Base-by-base conservation (phyloP, 2,113 vertebrate species). In the Seriola quinqueradiata region DNA sequence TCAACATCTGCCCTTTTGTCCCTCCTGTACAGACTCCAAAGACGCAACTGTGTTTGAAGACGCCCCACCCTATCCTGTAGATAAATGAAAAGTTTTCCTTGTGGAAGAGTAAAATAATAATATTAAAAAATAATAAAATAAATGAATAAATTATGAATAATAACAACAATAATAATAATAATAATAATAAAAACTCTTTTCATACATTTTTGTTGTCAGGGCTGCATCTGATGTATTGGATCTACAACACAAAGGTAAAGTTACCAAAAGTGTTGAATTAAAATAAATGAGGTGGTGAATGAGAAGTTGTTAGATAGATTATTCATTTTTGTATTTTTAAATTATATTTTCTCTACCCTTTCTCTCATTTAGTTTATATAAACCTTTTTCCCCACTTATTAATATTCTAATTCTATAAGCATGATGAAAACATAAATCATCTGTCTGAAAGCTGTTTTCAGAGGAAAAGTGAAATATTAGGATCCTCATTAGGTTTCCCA, bases 401-500 rank as follows among this genome's bases (percentile, higher is more conserved):
- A 23, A 70, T 34, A 77, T 58, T 80, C 16, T 63, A 46, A 72
- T 65, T 21, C 19, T 40, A 32, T 23, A 34, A 28, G n/a, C 54
- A 1, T 55, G 48, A 81, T 61, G 40, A 57, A 88, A 70, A 57
- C 34, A 50, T 61, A n/a, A 32, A 59, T 46, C 50, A 81, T 75
- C 58, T 59, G 48, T 86, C 57, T 83, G n/a, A 59, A 55, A 61
- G 34, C 25, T 68, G 38, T 87, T 83, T 84, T 52, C 25, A 59
- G 57, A 46, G 72, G 38, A 63, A 64, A 70, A 70, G 57, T 61
- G 69, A 68, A 79, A 79, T 36, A 57, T 57, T 50, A 74, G 66
- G 64, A 25, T 79, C 71, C 75, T 90, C 75, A 87, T 86, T 85
- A 87, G 55, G 59, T 81, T 44, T 52, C 32, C 66, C 28, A 46